These are phyloP conservation scores for Sinohyriopsis cumingii DNA, from an alignment of 2,888 invertebrate species.

Conservation along the genomic window DNA sequence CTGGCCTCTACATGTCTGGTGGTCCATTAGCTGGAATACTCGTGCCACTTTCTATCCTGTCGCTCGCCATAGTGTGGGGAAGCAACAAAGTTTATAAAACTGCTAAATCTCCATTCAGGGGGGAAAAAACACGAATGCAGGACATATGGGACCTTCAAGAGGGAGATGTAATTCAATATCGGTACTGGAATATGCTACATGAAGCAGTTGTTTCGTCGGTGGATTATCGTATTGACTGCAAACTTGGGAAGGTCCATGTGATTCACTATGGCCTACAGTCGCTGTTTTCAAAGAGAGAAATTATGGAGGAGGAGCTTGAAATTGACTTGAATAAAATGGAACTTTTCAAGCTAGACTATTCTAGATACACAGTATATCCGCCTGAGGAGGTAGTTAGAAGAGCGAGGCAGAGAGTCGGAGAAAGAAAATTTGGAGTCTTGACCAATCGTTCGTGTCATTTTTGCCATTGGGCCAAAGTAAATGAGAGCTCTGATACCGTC, in stretches of 20 bases:
- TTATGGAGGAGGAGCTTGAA: slow-evolving; percentile 10
- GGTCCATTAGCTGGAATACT: slow-evolving; percentile 11
- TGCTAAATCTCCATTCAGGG: slow-evolving; percentile 17
- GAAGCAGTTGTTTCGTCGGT: slow-evolving; percentile 14
- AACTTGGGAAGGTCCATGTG: slow-evolving; percentile 7
- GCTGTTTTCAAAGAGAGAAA: slow-evolving; percentile 7
- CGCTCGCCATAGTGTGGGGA: slow-evolving; percentile 5
- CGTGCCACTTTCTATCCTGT: slow-evolving; percentile 3
- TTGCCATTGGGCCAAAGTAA: slow-evolving; percentile 27
- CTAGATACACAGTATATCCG: slow-evolving; percentile 1
- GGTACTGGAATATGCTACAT: slow-evolving; percentile 5
- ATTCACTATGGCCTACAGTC: slow-evolving; percentile 14
- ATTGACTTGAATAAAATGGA: slow-evolving; percentile 8
- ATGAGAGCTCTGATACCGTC: neutral
- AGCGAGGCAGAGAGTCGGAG: slow-evolving; percentile 20
- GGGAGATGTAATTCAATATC: slow-evolving; percentile 18
- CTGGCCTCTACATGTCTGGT: slow-evolving; percentile 1
- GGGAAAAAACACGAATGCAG: slow-evolving; percentile 4
- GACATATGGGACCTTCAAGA: slow-evolving; percentile 5
- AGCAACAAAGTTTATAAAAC: slow-evolving; percentile 8
- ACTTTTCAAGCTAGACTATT: slow-evolving; percentile 10
- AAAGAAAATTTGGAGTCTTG: slow-evolving; percentile 16
- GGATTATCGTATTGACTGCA: neutral
- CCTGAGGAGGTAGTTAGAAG: slow-evolving; percentile 18
- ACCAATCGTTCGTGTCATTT: slow-evolving; percentile 24